Base-by-base conservation (phyloP, 2,888 invertebrate species). In the Lithophane semibrunnea region DNA sequence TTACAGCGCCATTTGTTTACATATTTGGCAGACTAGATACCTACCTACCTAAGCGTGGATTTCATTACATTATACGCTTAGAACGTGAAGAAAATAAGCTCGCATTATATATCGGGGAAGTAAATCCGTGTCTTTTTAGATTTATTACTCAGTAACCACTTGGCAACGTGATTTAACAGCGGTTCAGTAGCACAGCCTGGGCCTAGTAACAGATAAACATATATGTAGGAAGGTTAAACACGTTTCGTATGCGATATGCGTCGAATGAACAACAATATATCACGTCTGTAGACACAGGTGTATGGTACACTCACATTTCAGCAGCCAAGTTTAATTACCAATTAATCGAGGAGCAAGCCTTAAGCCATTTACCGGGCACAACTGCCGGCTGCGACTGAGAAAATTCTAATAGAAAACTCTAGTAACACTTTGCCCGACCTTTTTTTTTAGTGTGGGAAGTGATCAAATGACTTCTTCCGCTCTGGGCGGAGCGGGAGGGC, bases 51-150 rank as follows among this genome's bases (percentile, higher is more conserved):
- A 64, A 61, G 66, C n/a, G 61, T 16, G 49, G 68, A 73, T 74
- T 75, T 78, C 74, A 76, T 83, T 79, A 76, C 84, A 77, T 86
- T 84, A 83, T 83, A 52, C 65, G 68, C 52, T 80, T 56, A 60
- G 42, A 61, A 68, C n/a, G 60, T 8, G 72, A 70, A 83, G 56
- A 65, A 80, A 80, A 80, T 80, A 74, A 77, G 54, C 72, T 77
- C 5, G 69, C 63, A 78, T 70, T 73, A 67, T 80, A 71, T 65
- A 77, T 58, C 1, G 64, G 24, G 44, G 54, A 71, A 69, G 66
- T 74, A 80, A 83, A 80, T 77, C 68, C 61, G 58, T 61, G 83
- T 74, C 83, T 69, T 83, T 83, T 83, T 66, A 77, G 80, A 83
- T 83, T 80, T 83, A 83, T 80, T 74, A 63, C 83, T 16, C 42